Evolutionary conservation across 2,888 invertebrate genomes (phyloP).

Genomic region (Anthophora plumipes): DNA sequence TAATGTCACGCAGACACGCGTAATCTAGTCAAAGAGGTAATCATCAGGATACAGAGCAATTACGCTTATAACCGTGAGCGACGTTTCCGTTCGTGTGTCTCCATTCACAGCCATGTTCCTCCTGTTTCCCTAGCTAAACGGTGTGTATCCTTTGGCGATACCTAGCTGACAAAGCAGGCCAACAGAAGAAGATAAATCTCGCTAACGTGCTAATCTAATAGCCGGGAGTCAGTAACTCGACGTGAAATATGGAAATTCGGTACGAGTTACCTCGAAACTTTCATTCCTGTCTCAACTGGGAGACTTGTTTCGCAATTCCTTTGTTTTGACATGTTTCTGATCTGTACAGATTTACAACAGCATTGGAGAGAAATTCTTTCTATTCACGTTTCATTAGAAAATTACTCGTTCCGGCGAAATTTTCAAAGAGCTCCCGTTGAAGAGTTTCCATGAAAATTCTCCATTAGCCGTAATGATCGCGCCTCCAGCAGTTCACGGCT

Average conservation of each 20-base stretch:
- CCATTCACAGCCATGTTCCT: neutral
- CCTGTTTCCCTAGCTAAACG: neutral
- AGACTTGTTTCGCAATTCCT: too few species aligned
- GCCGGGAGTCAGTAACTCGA: neutral
- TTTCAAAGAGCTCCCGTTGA: neutral
- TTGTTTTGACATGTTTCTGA: too few species aligned
- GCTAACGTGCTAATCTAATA: slow-evolving; percentile 16
- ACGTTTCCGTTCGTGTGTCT: neutral
- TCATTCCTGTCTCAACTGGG: neutral
- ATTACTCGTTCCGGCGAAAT: neutral
- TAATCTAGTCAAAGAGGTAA: slow-evolving; percentile 25
- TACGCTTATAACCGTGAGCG: slow-evolving; percentile 18
- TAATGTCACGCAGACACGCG: slow-evolving; percentile 22
- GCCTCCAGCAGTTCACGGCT: slow-evolving; percentile 4
- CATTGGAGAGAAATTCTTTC: too few species aligned
- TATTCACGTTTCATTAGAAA: neutral
- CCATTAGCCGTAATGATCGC: neutral
- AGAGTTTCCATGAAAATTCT: slow-evolving; percentile 1
- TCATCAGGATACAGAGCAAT: slow-evolving; percentile 26
- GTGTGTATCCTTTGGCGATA: neutral
- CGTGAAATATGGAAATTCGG: slow-evolving; percentile 10
- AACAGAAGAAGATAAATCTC: slow-evolving; percentile 1
- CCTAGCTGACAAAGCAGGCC: neutral
- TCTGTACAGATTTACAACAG: too few species aligned
- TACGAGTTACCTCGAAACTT: slow-evolving; percentile 11